Conservation (phyloP, 1,140 invertebrate species). For the Cyrtorhinus lividipennis region DNA sequence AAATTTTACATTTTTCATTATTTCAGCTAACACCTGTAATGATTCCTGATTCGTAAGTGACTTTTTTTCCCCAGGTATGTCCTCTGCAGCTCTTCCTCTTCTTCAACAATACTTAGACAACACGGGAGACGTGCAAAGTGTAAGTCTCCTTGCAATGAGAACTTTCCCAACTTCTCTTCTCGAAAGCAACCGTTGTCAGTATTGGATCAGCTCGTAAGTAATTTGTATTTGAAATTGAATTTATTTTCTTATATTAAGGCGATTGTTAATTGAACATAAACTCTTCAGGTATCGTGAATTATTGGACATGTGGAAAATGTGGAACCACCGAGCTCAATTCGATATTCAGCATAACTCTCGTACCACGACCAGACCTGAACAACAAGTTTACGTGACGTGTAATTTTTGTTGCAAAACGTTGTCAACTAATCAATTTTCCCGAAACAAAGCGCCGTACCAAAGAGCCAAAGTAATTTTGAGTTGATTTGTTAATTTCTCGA, state of each 20-base stretch:
- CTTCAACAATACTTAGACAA: conserved; percentile 77
- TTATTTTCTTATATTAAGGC: conserved; percentile 17
- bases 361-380: conserved; percentile 45
- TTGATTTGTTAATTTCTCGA: background rate
- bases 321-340: conserved; percentile 61
- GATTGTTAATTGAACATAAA: background rate
- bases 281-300: conserved; percentile 48
- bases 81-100: conserved; percentile 55
- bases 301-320: conserved; percentile 65
- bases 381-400: conserved; percentile 77
- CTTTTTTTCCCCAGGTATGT: conserved; percentile 44
- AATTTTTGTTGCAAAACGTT: conserved; percentile 91
- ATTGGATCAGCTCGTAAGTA: conserved; percentile 55
- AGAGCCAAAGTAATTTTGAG: conserved; percentile 6
- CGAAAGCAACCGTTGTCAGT: conserved; percentile 39
- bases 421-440: conserved; percentile 39
- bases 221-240: conserved; percentile 1
- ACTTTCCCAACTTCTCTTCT: conserved; percentile 50
- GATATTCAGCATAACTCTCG: conserved; percentile 53
- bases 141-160: conserved; percentile 61
- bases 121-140: conserved; percentile 87
- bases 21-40: no score
- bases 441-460: conserved; percentile 37
- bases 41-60: background rate
- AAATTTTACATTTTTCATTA: background rate